Base-by-base conservation (phyloP, 2,113 vertebrate species). In the Sinocyclocheilus rhinocerous region DNA sequence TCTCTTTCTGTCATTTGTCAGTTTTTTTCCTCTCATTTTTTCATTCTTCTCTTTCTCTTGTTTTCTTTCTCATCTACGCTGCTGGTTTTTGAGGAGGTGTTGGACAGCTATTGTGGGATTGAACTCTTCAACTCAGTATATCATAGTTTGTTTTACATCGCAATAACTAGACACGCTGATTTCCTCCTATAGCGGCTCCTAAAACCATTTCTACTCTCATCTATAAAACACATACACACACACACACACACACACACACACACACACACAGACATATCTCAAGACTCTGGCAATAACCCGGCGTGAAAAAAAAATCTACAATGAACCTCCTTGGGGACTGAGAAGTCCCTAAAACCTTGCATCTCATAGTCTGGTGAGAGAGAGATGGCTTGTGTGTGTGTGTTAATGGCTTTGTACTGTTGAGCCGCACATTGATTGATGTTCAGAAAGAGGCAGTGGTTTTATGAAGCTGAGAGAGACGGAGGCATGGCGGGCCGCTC, bases 401-500 rank as follows among this genome's bases (percentile, higher is more conserved):
- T 84, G 75, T 83, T 86, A 76, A 84, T 86, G 82, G 70, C 77
- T 81, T 87, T 80, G 63, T 61, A 67, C 69, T 86, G 48, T 73
- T 85, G 81, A 90, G 89, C 81, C 57, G 50, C 86, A 83, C 89
- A 91, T 92, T 88, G 92, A 92, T 92, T 90, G 90, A 87, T 83
- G 88, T 88, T 15, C 78, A 70, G 90, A 88, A 88, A 83, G 80
- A 91, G 86, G 81, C 78, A 42, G 80, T 84, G 84, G 90, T 93
- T 92, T 92, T 91, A 91, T 92, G 90, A 92, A 93, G 90, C 90
- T 57, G 76, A 87, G 90, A 90, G 92, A 87, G 92, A 91, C 89
- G 87, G 89, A 92, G 86, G 92, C 87, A 90, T 87, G 48, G 20
- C 75, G 88, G 89, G 89, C 88, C 91, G 90, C 86, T 92, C 91